phyloP scores from a whole-genome alignment of 2,797 vertebrate species.

The Cuniculus paca region DNA sequence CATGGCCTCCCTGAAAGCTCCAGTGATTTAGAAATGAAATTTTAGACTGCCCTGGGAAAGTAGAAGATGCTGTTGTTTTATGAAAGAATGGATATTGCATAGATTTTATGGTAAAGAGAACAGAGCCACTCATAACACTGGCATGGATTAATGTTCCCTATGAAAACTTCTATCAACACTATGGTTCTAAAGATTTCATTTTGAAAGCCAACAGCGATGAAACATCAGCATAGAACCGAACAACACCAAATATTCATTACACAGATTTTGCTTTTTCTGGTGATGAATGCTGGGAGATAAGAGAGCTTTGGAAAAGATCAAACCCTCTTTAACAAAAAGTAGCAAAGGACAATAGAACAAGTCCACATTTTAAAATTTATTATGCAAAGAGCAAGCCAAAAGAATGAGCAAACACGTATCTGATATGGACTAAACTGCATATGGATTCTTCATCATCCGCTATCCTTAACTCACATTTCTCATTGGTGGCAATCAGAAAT shows the following conservation, averaged over 20 bases:
- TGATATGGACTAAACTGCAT: background rate
- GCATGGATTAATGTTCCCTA: slow-evolving; percentile 29
- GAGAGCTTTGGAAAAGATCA: background rate
- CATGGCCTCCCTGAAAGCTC: slow-evolving; percentile 60
- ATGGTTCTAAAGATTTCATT: background rate
- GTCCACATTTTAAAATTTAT: slow-evolving; percentile 6
- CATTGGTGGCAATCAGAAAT: background rate
- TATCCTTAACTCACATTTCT: background rate
- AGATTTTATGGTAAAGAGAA: slow-evolving; percentile 47
- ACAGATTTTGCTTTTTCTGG: slow-evolving; percentile 4
- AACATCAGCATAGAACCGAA: background rate
- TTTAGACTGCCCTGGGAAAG: slow-evolving; percentile 53
- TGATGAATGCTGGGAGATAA: background rate
- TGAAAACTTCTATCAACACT: slow-evolving; percentile 63
- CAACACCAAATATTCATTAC: slow-evolving; percentile 30
- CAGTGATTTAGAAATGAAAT: slow-evolving; percentile 68
- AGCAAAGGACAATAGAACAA: background rate
- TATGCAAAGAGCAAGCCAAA: background rate
- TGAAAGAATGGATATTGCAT: background rate
- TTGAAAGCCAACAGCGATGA: background rate
- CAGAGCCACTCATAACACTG: background rate
- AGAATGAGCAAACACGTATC: background rate
- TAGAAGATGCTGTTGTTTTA: slow-evolving; percentile 52
- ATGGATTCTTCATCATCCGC: background rate
- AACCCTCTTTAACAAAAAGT: slow-evolving; percentile 7